Evolutionary conservation across 2,113 vertebrate species (phyloP).

Genomic region (Taxidea taxus): DNA sequence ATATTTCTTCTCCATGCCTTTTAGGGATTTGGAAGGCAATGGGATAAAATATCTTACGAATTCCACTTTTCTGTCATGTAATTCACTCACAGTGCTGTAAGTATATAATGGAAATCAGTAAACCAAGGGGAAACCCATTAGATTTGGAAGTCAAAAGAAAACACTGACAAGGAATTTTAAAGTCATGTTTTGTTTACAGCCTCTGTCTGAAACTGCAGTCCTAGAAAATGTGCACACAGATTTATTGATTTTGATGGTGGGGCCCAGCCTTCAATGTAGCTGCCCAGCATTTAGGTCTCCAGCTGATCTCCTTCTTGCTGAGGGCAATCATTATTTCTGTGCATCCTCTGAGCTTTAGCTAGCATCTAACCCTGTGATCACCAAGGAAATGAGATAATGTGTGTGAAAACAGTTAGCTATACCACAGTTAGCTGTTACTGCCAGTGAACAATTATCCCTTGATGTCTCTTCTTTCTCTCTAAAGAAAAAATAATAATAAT

Average conservation of each 20-base stretch:
- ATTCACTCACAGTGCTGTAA: slow-evolving; percentile 86
- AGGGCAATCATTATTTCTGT: background rate
- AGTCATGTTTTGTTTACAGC: background rate
- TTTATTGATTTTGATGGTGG: background rate
- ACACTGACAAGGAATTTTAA: background rate
- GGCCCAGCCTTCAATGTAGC: background rate
- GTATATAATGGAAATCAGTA: slow-evolving; percentile 54
- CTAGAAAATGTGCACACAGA: background rate
- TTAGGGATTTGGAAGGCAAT: slow-evolving; percentile 87
- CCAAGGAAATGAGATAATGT: background rate
- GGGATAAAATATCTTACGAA: slow-evolving; percentile 81
- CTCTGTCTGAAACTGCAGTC: background rate
- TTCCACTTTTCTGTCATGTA: slow-evolving; percentile 83
- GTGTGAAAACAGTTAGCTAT: background rate
- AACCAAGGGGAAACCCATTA: slow-evolving; percentile 28
- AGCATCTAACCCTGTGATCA: background rate
- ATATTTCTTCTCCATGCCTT: slow-evolving; percentile 41
- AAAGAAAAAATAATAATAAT: background rate
- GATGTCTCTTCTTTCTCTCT: background rate
- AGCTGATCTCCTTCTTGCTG: background rate
- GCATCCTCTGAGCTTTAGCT: background rate
- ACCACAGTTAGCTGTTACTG: background rate
- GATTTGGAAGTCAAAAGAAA: slow-evolving; percentile 17
- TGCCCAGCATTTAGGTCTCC: background rate
- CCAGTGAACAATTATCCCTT: background rate